Evolutionary conservation across 2,113 vertebrate species (phyloP).

Genomic region (Lethenteron camtschaticum): DNA sequence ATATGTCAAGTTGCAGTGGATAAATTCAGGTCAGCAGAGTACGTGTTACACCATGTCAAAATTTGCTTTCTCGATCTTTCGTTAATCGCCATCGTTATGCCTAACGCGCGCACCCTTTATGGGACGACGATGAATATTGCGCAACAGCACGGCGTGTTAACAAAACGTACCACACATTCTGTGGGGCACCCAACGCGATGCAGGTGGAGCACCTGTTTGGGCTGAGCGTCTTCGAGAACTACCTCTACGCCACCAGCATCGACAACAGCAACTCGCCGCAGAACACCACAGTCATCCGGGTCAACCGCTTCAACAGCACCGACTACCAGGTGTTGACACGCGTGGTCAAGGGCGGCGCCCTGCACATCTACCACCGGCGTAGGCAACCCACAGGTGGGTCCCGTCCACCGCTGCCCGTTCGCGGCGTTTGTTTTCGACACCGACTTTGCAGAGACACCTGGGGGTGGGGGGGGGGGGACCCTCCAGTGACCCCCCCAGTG

Average conservation of each 20-base stretch:
- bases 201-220: conserved; percentile 3
- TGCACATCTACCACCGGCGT: conserved; percentile 1
- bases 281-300: conserved; percentile 2
- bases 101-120: too few relatives aligned
- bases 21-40: too few relatives aligned
- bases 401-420: background rate
- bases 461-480: too few relatives aligned
- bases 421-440: background rate
- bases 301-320: conserved; percentile 2
- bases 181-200: background rate
- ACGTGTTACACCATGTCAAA: too few relatives aligned
- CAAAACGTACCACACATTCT: too few relatives aligned
- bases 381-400: conserved; percentile 4
- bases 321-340: conserved; percentile 1
- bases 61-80: too few relatives aligned
- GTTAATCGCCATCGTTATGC: too few relatives aligned
- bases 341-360: conserved; percentile 2
- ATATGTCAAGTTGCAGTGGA: too few relatives aligned
- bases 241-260: conserved; percentile 3
- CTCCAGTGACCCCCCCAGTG: background rate
- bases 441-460: background rate
- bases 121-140: too few relatives aligned
- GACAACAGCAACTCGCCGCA: conserved; percentile 5
- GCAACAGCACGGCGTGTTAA: too few relatives aligned
- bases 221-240: conserved; percentile 4